Evolutionary conservation across 2,888 invertebrate genomes (phyloP).

Genomic region (Labia minor): DNA sequence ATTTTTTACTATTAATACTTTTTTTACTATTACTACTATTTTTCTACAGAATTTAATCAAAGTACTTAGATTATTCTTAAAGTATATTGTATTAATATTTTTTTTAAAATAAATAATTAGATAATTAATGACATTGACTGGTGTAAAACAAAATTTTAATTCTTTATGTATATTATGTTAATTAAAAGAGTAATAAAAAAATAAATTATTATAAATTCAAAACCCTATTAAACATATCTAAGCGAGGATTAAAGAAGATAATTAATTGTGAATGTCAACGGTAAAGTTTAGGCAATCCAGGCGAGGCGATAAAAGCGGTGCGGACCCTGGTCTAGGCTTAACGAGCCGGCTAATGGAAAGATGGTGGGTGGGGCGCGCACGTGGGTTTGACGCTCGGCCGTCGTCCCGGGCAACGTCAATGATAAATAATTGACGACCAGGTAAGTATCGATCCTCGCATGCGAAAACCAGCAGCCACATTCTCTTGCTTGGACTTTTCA

Average conservation of each 20-base stretch:
- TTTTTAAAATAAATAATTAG: no score
- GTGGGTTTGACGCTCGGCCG: background rate
- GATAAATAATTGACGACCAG: background rate
- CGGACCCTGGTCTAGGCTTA: no score
- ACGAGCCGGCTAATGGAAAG: background rate
- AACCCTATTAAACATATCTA: background rate
- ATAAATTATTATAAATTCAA: background rate
- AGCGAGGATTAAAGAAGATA: background rate
- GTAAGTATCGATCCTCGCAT: background rate
- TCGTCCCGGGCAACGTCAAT: background rate
- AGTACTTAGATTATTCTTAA: no score
- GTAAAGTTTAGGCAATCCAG: background rate
- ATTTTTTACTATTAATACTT: no score
- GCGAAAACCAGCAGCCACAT: background rate
- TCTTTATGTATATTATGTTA: background rate
- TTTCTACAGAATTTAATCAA: no score
- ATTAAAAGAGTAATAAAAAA: background rate
- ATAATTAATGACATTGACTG: no score
- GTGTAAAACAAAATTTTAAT: no score
- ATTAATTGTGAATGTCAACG: background rate
- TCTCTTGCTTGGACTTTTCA: background rate
- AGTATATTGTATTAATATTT: no score
- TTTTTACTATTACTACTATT: no score
- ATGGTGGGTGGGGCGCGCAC: background rate
- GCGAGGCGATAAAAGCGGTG: background rate